A percentile compares a stretch with the other conserved stretches of the same genome.
phyloP scores from a whole-genome alignment of 2,113 vertebrate genomes.

The Zosterops japonicus region DNA sequence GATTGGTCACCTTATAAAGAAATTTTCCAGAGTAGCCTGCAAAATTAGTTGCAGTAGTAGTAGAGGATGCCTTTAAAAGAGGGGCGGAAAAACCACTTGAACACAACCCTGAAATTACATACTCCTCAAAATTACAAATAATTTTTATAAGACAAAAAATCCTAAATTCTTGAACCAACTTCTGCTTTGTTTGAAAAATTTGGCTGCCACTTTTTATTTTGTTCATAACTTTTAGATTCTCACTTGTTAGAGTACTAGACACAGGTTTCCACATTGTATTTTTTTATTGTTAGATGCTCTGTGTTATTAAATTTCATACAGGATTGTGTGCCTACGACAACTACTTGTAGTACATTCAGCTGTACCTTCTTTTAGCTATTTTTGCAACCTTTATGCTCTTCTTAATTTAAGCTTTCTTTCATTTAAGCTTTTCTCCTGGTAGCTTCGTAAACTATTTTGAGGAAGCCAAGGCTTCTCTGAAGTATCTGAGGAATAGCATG shows the following conservation, averaged over 20 bases:
- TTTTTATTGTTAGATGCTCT: background rate
- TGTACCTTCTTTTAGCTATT: background rate
- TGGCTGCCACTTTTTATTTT: background rate
- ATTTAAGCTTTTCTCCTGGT: background rate
- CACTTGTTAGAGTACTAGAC: background rate
- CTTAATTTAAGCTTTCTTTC: background rate
- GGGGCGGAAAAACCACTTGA: background rate
- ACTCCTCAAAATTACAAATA: background rate
- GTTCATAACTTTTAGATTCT: background rate
- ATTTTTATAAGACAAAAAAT: background rate
- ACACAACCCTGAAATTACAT: background rate
- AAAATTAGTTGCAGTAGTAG: background rate
- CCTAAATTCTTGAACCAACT: background rate
- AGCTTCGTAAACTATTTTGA: background rate
- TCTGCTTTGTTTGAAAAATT: background rate
- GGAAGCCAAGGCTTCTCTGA: background rate
- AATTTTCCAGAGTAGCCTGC: background rate
- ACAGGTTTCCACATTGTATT: background rate
- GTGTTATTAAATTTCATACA: background rate
- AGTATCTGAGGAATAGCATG: background rate
- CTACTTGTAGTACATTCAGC: background rate
- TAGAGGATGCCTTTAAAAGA: background rate
- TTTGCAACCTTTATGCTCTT: background rate
- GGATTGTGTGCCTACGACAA: background rate
- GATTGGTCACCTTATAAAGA: background rate